Evolutionary conservation across 1,140 invertebrate species (phyloP).

Genomic region (Papilio xuthus): DNA sequence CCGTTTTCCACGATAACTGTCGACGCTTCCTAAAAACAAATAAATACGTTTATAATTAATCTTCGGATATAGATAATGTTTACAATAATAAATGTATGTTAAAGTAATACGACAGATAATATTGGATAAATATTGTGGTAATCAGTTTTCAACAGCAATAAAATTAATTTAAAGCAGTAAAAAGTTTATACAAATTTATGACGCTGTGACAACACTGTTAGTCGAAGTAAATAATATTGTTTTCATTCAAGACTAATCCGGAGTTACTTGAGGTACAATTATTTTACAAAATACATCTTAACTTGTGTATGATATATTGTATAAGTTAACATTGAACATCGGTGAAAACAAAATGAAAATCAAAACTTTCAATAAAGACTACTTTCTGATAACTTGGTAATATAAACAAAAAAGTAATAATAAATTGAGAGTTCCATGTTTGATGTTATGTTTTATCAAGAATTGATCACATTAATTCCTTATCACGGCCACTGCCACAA

Average conservation of each 20-base stretch:
- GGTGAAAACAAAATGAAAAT: too few relatives aligned
- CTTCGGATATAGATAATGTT: neutral
- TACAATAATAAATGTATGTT: neutral
- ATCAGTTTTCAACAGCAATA: neutral
- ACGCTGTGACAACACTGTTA: neutral
- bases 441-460: too few relatives aligned
- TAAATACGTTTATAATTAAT: neutral
- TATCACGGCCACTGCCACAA: too few relatives aligned
- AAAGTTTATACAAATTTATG: neutral
- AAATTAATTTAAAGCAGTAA: neutral
- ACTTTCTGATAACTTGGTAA: too few relatives aligned
- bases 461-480: too few relatives aligned
- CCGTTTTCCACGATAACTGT: conserved; percentile 63
- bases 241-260: neutral
- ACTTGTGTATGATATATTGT: too few relatives aligned
- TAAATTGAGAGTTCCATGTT: too few relatives aligned
- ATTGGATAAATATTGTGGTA: neutral
- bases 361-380: too few relatives aligned
- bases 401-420: too few relatives aligned
- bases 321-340: too few relatives aligned
- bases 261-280: neutral
- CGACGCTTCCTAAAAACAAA: conserved; percentile 49
- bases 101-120: neutral
- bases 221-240: neutral
- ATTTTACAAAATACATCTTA: neutral